Evolutionary conservation across 1,140 invertebrate species (phyloP).

Genomic region (Coptotermes formosanus): DNA sequence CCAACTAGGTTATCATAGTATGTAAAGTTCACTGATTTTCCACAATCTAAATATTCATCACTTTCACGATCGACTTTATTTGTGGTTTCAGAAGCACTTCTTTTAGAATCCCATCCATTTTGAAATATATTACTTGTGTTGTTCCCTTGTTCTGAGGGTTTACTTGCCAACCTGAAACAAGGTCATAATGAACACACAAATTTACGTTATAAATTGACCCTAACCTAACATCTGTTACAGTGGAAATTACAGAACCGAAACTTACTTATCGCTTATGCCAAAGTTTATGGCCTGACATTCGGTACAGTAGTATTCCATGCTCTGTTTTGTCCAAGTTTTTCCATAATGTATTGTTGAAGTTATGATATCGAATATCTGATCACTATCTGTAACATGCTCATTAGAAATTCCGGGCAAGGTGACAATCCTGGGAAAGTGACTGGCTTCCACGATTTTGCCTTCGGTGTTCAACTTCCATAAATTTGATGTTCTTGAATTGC

Average conservation of each 20-base stretch:
- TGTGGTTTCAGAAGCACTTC: slow-evolving; percentile 35
- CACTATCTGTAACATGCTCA: slow-evolving; percentile 37
- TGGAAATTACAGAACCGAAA: background rate
- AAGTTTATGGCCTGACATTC: slow-evolving; percentile 38
- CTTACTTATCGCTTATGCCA: slow-evolving; percentile 8
- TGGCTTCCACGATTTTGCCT: slow-evolving; percentile 63
- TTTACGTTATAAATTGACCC: background rate
- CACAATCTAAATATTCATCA: slow-evolving; percentile 75
- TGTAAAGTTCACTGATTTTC: slow-evolving; percentile 83
- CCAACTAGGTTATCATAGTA: slow-evolving; percentile 85
- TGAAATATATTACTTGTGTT: background rate
- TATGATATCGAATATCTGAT: slow-evolving; percentile 63
- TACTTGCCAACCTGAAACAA: background rate
- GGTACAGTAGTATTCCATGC: slow-evolving; percentile 43
- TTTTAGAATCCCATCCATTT: slow-evolving; percentile 32
- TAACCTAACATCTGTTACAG: background rate
- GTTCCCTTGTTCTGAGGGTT: background rate
- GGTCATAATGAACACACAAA: background rate
- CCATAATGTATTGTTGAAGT: slow-evolving; percentile 62
- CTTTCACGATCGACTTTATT: slow-evolving; percentile 20
- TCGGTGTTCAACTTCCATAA: slow-evolving; percentile 71
- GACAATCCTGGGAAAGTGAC: slow-evolving; percentile 52
- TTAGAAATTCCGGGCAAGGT: slow-evolving; percentile 43
- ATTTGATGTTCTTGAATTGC: slow-evolving; percentile 68
- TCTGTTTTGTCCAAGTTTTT: slow-evolving; percentile 60